Base-by-base conservation (phyloP, 2,113 vertebrate species). In the Melanocharis versteri region DNA sequence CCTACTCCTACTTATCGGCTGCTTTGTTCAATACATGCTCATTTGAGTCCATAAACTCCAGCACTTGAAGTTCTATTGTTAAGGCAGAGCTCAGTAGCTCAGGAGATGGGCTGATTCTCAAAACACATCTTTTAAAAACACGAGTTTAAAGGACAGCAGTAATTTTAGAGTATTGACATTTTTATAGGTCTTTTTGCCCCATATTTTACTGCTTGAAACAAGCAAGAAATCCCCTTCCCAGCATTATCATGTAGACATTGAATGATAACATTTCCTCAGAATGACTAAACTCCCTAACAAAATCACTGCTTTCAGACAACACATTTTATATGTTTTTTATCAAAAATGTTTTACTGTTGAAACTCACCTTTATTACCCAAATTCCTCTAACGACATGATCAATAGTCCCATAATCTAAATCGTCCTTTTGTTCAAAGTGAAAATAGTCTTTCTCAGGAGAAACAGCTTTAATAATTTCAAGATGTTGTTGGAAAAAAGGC, bases 391-490 rank as follows among this genome's bases (percentile, higher is more conserved):
- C 97, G 90, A 98, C 98, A 58, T 97, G 97, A 96, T 98, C 98
- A 87, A 98, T 95, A 40, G 98, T 98, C 69, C 97, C 97, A 51
- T 98, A 98, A 97, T 98, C 97, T 95, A 98, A 98, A 62, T 99
- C 64, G 2, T 98, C 98, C 77, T 87, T 97, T 97, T 98, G 98
- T 97, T 98, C 97, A 82, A 98, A 98, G 92, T 98, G 87, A 97
- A 99, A 99, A 98, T 98, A 98, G 13, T 98, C 98, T 96, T 98
- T 98, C 95, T 98, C 97, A 53, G 98, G 98, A 97, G 98, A 99
- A 94, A 98, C 97, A 93, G 96, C 98, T 97, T 99, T 97, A 99
- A 98, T 97, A 98, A 97, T 94, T 98, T 99, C 97, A 99, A 98
- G 66, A 99, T 94, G 95, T 98, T 98, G 97, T 97, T 98, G 45